Base-by-base conservation (phyloP, 2,797 vertebrate genomes). In the Xiphophorus birchmanni region DNA sequence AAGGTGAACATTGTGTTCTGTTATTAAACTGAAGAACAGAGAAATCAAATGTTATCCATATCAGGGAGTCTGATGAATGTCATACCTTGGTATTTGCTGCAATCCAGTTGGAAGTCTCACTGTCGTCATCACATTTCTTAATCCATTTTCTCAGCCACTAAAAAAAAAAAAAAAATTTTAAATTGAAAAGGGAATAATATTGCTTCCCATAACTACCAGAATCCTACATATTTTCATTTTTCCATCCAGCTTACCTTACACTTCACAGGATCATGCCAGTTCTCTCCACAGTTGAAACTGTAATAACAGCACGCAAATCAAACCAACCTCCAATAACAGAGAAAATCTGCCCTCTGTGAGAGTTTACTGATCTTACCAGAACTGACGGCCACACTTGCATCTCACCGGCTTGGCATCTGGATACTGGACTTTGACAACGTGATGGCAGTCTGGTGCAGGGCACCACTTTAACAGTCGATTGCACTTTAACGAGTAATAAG, bases 401-500 rank as follows among this genome's bases (percentile, higher is more conserved):
- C 97, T 97, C 93, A 99, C 98, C 2, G 99, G 99, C 94, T 99
- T 99, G 93, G 98, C 98, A 90, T 99, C 99, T 87, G 99, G 99
- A 93, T 99, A 99, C 5, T 99, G 98, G 86, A 99, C 99, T 97
- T 99, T 99, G 85, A 99, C 97, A 81, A 99, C 98, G 40, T 99
- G 99, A 96, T 99, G 99, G 94, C 99, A 99, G 93, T 99, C 99
- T 77, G 99, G 99, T 81, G 99, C 99, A 82, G 98, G 99, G 95
- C 99, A 99, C 98, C 98, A 99, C 93, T 99, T 99, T 96, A 99
- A 97, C 95, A 99, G 97, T 96, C 99, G 97, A 96, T 99, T 99
- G 96, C 98, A 99, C 99, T 99, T 82, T 0, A 79, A 84, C 7
- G 71, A 81, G 44, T 32, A 80, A 86, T 21, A 10, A 82, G 17